These are phyloP conservation scores for Aphelinus certus DNA, from an alignment of 1,140 invertebrate species.

Conservation along the genomic window DNA sequence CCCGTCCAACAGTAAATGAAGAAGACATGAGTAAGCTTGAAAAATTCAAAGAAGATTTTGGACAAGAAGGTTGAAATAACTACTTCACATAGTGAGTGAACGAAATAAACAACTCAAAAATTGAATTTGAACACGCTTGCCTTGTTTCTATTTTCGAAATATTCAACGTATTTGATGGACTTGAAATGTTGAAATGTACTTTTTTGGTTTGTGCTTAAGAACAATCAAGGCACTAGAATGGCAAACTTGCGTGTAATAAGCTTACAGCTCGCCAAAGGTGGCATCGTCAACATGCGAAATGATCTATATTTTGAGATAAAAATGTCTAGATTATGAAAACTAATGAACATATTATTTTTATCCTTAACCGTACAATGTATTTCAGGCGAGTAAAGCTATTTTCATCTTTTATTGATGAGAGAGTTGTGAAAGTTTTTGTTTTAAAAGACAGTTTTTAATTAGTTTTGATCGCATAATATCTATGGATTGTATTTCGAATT, in stretches of 20 bases:
- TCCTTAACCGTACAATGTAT: slow-evolving; percentile 19
- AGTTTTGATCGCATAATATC: slow-evolving; percentile 30
- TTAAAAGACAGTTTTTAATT: slow-evolving; percentile 36
- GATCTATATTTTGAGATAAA: slow-evolving; percentile 52
- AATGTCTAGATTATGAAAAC: slow-evolving; percentile 43
- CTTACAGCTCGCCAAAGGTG: slow-evolving; percentile 40
- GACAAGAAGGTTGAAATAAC: slow-evolving; percentile 89
- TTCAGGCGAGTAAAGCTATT: background rate
- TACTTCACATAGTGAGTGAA: slow-evolving; percentile 25
- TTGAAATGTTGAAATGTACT: slow-evolving; percentile 1
- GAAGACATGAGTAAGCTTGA: slow-evolving; percentile 94
- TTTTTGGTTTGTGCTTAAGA: slow-evolving; percentile 31
- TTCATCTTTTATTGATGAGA: slow-evolving; percentile 32
- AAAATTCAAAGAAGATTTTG: slow-evolving; percentile 98
- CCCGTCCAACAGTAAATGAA: slow-evolving; percentile 98
- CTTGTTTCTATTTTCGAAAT: slow-evolving; percentile 48
- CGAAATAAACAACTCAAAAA: slow-evolving; percentile 38
- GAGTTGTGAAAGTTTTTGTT: slow-evolving; percentile 34
- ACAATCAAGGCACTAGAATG: slow-evolving; percentile 25
- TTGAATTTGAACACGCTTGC: slow-evolving; percentile 52
- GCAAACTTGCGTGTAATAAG: slow-evolving; percentile 33
- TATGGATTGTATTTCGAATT: slow-evolving; percentile 30
- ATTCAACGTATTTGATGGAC: background rate
- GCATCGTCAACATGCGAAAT: slow-evolving; percentile 39
- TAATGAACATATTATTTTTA: slow-evolving; percentile 37